phyloP scores from a whole-genome alignment of 2,113 vertebrate species.

The Centropristis striata region DNA sequence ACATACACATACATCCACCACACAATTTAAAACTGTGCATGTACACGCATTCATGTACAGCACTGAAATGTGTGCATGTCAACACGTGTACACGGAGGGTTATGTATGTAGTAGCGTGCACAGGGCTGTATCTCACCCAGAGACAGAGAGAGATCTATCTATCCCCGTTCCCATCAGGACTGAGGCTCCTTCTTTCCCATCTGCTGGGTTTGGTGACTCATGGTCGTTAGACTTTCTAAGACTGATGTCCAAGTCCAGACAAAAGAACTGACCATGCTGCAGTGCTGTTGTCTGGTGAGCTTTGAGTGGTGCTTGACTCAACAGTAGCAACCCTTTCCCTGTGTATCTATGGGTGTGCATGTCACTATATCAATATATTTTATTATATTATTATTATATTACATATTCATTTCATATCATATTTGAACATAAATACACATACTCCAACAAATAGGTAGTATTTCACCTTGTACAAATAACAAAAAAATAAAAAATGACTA shows the following conservation, averaged over 20 bases:
- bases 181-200: slow-evolving; percentile 40
- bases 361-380: not conserved
- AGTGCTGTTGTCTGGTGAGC: slow-evolving; percentile 10
- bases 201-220: slow-evolving; percentile 53
- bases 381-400: not conserved
- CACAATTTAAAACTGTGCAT: slow-evolving; percentile 16
- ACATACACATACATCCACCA: not conserved
- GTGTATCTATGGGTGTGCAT: slow-evolving; percentile 1
- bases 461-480: too few relatives aligned
- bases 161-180: not conserved
- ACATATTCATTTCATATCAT: too few relatives aligned
- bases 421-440: too few relatives aligned
- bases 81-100: not conserved
- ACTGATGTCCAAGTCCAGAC: slow-evolving; percentile 19
- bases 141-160: slow-evolving; percentile 27
- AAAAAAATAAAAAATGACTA: too few relatives aligned
- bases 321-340: slow-evolving; percentile 24
- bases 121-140: slow-evolving; percentile 25
- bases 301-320: slow-evolving; percentile 9
- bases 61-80: not conserved
- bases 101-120: not conserved
- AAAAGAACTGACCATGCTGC: slow-evolving; percentile 17
- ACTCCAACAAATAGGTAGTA: too few relatives aligned
- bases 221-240: slow-evolving; percentile 32
- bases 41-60: not conserved